phyloP scores from a whole-genome alignment of 1,140 invertebrate genomes.

The Choristoneura fumiferana region DNA sequence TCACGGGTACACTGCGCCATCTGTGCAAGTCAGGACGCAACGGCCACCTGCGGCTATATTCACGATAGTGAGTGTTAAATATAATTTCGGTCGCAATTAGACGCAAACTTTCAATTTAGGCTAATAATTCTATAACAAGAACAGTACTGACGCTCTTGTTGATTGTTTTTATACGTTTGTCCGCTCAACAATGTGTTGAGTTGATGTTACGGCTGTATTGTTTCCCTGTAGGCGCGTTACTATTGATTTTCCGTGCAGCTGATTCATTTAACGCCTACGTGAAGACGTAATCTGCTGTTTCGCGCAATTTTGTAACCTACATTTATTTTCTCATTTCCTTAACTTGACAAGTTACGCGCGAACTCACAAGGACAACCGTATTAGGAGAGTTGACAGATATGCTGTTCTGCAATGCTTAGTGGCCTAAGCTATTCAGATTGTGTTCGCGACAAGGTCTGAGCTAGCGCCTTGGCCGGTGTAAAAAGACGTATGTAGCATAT shows the following conservation, averaged over 20 bases:
- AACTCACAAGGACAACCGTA: background rate
- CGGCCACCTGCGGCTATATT: slow-evolving; percentile 58
- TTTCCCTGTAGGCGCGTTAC: slow-evolving; percentile 13
- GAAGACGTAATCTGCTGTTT: slow-evolving; percentile 32
- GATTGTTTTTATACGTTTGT: background rate
- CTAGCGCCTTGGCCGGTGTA: too few species aligned
- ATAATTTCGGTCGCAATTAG: slow-evolving; percentile 45
- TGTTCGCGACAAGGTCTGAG: background rate
- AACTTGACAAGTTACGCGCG: background rate
- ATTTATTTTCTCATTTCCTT: slow-evolving; percentile 10
- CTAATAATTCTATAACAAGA: background rate
- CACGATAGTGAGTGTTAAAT: slow-evolving; percentile 55
- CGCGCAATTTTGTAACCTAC: slow-evolving; percentile 46
- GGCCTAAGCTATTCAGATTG: slow-evolving; percentile 4
- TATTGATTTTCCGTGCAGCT: slow-evolving; percentile 69
- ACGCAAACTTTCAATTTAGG: slow-evolving; percentile 16
- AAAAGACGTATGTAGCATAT: too few species aligned
- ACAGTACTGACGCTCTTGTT: background rate
- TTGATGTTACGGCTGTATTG: background rate
- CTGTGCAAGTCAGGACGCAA: slow-evolving; percentile 49
- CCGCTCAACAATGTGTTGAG: too few species aligned
- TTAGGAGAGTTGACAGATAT: background rate
- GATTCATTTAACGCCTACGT: slow-evolving; percentile 43
- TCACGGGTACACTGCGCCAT: slow-evolving; percentile 75
- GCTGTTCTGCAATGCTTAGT: background rate